A percentile compares a stretch with the other conserved stretches of the same genome.
phyloP scores from a whole-genome alignment of 2,888 invertebrate species.

The Lochmaea crataegi region DNA sequence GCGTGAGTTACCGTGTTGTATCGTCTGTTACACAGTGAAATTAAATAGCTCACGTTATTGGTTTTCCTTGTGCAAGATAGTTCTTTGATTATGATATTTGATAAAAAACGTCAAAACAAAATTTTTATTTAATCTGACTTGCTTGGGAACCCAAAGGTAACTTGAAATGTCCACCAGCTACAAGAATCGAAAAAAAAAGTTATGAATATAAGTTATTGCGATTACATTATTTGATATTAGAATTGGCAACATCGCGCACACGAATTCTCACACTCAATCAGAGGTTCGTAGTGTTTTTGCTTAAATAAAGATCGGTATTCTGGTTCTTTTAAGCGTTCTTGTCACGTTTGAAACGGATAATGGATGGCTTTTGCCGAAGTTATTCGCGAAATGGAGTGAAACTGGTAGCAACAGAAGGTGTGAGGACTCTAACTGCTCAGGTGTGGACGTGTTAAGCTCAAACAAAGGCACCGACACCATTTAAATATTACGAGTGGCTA shows the following conservation, averaged over 20 bases:
- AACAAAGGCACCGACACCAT: conserved; percentile 53
- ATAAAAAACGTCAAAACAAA: too few relatives aligned
- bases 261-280: conserved; percentile 42
- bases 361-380: conserved; percentile 46
- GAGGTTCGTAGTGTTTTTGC: conserved; percentile 31
- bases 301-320: conserved; percentile 42
- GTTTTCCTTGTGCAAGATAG: too few relatives aligned
- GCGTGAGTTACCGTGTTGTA: too few relatives aligned
- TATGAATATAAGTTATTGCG: background rate
- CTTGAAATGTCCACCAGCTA: too few relatives aligned
- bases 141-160: too few relatives aligned
- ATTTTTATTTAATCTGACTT: too few relatives aligned
- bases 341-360: conserved; percentile 43
- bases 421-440: conserved; percentile 58
- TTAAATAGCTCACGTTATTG: too few relatives aligned
- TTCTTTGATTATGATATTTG: too few relatives aligned
- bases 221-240: background rate
- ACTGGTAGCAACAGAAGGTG: conserved; percentile 60
- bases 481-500: conserved; percentile 33
- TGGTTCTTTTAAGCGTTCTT: conserved; percentile 37
- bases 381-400: conserved; percentile 58
- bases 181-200: background rate
- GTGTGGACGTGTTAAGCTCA: conserved; percentile 57
- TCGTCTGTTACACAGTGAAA: too few relatives aligned
- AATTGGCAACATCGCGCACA: conserved; percentile 30